Base-by-base conservation (phyloP, 2,888 invertebrate genomes). In the Microctonus hyperodae region DNA sequence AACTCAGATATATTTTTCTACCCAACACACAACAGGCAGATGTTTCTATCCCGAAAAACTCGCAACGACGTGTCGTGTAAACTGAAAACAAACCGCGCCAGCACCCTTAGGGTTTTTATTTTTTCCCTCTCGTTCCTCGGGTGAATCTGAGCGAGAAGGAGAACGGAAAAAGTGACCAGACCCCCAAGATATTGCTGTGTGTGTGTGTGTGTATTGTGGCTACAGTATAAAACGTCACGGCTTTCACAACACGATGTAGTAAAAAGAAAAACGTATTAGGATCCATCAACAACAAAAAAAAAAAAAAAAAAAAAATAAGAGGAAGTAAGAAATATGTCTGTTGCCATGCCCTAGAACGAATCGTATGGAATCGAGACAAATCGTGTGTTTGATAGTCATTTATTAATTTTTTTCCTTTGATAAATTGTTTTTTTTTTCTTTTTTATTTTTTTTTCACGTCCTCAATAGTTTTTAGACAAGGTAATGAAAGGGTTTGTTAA, bases 11-110 rank as follows among this genome's bases (percentile, higher is more conserved):
- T 28, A 28, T 28, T 3, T 28, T 3, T 28, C 28, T 7, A 28
- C 7, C 3, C 28, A 53, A 55, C 10, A 9, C 7, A 57, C 22
- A n/a, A 28, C 78, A 75, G 77, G 79, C 82, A 82, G 82, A 82
- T 82, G 82, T 81, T 81, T 75, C 67, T n/a, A 67, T 69, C 61
- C 65, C 58, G 57, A 56, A 62, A 67, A 53, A 70, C 74, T 37
- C 71, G 70, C 74, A 74, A 76, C 70, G 69, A 70, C 58, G 23
- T 55, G 69, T 55, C 66, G 57, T 56, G 64, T 69, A 71, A 69
- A 70, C 68, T 64, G 66, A 66, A 70, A 72, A 70, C 67, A 63
- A 10, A 44, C 44, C 62, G 65, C 70, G 74, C 72, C 69, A 73
- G 71, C 65, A 65, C 64, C 67, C 60, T 57, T 56, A 56, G 59